phyloP scores from a whole-genome alignment of 2,888 invertebrate genomes.

The Xestobium rufovillosum region DNA sequence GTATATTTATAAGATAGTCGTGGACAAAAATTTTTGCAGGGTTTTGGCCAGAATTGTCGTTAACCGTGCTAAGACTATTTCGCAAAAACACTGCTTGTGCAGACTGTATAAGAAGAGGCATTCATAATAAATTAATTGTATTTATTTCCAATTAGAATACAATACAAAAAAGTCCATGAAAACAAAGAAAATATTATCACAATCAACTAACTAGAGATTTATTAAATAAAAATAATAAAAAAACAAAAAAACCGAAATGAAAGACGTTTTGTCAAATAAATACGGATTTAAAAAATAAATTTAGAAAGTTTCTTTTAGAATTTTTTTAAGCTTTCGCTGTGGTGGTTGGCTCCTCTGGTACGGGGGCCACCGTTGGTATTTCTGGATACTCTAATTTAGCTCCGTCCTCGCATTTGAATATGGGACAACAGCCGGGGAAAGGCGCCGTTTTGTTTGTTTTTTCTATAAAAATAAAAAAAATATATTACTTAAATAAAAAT shows the following conservation, averaged over 20 bases:
- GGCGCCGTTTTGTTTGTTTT: conserved; percentile 84
- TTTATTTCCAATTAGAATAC: no score
- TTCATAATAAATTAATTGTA: no score
- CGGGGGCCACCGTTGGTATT: conserved; percentile 50
- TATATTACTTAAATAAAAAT: conserved; percentile 6
- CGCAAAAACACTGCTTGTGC: no score
- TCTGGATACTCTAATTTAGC: conserved; percentile 82
- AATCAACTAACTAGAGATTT: neutral
- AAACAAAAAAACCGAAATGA: neutral
- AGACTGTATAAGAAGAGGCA: no score
- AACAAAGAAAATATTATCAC: neutral
- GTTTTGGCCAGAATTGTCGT: no score
- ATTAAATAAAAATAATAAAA: neutral
- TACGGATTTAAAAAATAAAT: neutral
- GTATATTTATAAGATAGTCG: no score
- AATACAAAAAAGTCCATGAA: no score
- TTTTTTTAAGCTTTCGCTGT: conserved; percentile 30
- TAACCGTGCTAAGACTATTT: no score
- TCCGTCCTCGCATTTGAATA: conserved; percentile 78
- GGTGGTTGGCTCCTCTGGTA: conserved; percentile 33
- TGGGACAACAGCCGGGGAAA: conserved; percentile 81
- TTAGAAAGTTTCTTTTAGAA: neutral
- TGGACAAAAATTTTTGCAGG: no score
- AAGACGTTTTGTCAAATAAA: neutral
- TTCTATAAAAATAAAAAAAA: conserved; percentile 45